Evolutionary conservation across 2,113 vertebrate genomes (phyloP).

Genomic region (Pedionomus torquatus): DNA sequence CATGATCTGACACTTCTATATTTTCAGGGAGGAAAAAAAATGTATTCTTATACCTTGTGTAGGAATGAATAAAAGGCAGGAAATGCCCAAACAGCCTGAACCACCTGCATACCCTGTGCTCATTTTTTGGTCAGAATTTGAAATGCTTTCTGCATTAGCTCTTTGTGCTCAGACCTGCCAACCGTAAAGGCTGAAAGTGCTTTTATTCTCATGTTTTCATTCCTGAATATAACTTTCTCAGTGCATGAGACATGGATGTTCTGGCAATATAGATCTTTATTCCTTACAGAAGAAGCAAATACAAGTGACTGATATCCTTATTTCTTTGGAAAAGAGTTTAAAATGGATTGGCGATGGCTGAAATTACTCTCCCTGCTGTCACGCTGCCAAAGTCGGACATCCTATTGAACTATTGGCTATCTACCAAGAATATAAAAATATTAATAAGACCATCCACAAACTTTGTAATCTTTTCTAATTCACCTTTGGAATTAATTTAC

Average conservation of each 20-base stretch:
- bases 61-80: not conserved
- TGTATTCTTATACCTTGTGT: not conserved
- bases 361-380: conserved; percentile 36
- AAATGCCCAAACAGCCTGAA: not conserved
- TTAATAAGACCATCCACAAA: not conserved
- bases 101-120: not conserved
- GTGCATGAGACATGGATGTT: not conserved
- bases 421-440: conserved; percentile 27
- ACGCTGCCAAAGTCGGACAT: not conserved
- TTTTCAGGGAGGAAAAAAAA: not conserved
- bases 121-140: not conserved
- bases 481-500: not conserved
- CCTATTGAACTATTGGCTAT: not conserved
- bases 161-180: not conserved
- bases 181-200: not conserved
- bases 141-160: not conserved
- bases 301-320: not conserved
- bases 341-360: conserved; percentile 47
- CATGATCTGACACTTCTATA: not conserved
- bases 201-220: not conserved
- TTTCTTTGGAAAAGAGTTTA: conserved; percentile 33
- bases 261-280: not conserved
- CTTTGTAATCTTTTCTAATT: not conserved
- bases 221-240: not conserved
- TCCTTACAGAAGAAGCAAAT: conserved; percentile 9